Evolutionary conservation across 2,113 vertebrate genomes (phyloP).

Genomic region (zebrafish (Danio rerio)): DNA sequence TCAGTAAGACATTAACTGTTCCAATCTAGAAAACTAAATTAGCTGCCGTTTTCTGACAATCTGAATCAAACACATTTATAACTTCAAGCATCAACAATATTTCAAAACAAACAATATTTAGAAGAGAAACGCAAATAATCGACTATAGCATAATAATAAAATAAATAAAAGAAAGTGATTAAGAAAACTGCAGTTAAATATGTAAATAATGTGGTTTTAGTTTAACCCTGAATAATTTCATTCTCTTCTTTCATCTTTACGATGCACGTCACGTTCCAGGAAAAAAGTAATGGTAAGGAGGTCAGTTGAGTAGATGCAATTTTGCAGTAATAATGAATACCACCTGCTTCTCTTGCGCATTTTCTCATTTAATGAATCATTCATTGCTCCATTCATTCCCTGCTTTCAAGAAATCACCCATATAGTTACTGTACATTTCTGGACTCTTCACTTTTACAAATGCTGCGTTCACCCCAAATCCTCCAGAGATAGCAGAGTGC

Average conservation of each 20-base stretch:
- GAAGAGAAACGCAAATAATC: no score
- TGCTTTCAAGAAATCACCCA: not conserved
- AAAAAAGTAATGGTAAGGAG: not conserved
- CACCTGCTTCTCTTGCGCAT: not conserved
- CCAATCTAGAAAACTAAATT: no score
- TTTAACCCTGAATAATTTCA: not conserved
- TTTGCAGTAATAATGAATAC: not conserved
- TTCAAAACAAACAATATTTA: no score
- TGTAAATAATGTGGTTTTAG: no score
- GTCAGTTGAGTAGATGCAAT: constrained; percentile 16
- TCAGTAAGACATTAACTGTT: no score
- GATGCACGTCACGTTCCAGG: not conserved
- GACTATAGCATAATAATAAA: no score
- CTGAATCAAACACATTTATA: no score
- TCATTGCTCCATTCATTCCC: constrained; percentile 6
- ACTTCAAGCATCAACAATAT: no score
- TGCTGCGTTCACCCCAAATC: not conserved
- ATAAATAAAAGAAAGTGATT: no score
- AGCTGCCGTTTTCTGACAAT: no score
- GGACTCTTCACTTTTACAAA: constrained; percentile 11
- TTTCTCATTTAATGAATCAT: constrained; percentile 17
- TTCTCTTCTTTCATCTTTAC: not conserved
- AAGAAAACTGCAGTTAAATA: no score
- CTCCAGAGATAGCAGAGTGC: constrained; percentile 45
- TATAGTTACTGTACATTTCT: not conserved